Percentiles rank a stretch among this genome's conserved stretches.
These are phyloP conservation scores for Arvicanthis niloticus DNA, from an alignment of 2,113 vertebrate species.

Conservation along the genomic window DNA sequence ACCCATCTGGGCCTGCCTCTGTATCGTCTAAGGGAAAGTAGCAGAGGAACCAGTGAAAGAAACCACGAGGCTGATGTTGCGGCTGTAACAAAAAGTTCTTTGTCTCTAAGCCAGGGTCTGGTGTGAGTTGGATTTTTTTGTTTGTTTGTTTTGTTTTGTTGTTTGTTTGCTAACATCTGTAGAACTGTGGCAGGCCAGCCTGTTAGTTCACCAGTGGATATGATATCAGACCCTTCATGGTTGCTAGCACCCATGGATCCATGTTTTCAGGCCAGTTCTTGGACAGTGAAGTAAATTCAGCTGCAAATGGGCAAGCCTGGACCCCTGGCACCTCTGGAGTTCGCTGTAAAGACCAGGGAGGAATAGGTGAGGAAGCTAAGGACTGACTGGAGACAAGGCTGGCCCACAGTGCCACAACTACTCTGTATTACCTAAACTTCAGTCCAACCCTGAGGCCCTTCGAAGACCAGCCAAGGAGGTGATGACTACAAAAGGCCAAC, in stretches of 20 bases:
- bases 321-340: background rate
- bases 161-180: background rate
- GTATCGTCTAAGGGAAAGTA: too few species aligned
- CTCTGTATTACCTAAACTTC: background rate
- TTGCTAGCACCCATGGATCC: background rate
- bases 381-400: background rate
- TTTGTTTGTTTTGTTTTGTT: background rate
- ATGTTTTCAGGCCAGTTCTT: background rate
- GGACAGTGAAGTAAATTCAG: background rate
- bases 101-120: background rate
- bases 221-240: background rate
- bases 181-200: background rate
- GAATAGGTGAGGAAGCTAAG: background rate
- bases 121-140: background rate
- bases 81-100: background rate
- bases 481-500: background rate
- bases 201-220: background rate
- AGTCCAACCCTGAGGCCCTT: background rate
- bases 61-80: background rate
- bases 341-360: background rate
- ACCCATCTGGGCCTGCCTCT: background rate
- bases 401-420: background rate
- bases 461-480: background rate
- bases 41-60: background rate
- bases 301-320: background rate